Evolutionary conservation across 2,797 vertebrate genomes (phyloP).

Genomic region (Tauraco hartlaubi): DNA sequence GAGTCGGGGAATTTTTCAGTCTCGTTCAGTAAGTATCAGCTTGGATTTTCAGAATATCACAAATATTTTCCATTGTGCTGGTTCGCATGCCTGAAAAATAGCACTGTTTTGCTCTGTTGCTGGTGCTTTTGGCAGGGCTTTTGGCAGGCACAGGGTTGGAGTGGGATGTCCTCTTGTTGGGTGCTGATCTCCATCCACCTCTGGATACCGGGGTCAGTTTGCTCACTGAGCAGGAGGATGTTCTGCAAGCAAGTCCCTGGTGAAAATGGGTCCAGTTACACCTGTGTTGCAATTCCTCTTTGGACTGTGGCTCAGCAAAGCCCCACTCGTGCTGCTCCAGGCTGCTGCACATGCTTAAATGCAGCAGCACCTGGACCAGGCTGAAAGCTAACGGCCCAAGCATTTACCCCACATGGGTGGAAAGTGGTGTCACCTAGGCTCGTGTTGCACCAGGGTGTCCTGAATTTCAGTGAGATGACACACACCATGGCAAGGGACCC

Average conservation of each 20-base stretch:
- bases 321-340: fast-evolving
- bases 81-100: background rate
- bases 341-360: background rate
- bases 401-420: fast-evolving
- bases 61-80: background rate
- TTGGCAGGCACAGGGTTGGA: background rate
- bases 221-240: fast-evolving
- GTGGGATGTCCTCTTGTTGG: background rate
- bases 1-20: background rate
- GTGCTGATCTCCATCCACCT: background rate
- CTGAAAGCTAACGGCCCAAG: background rate
- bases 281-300: background rate
- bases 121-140: background rate
- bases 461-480: background rate
- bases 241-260: background rate
- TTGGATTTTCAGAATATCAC: conserved; percentile 9
- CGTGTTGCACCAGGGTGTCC: fast-evolving
- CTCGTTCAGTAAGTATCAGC: background rate
- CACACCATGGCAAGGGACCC: background rate
- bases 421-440: background rate
- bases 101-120: background rate
- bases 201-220: fast-evolving
- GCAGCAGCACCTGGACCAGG: background rate
- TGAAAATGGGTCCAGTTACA: background rate
- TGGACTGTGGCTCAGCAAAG: background rate